These are phyloP conservation scores for Galerucella nymphaeae DNA, from an alignment of 2,888 invertebrate species.

Conservation along the genomic window DNA sequence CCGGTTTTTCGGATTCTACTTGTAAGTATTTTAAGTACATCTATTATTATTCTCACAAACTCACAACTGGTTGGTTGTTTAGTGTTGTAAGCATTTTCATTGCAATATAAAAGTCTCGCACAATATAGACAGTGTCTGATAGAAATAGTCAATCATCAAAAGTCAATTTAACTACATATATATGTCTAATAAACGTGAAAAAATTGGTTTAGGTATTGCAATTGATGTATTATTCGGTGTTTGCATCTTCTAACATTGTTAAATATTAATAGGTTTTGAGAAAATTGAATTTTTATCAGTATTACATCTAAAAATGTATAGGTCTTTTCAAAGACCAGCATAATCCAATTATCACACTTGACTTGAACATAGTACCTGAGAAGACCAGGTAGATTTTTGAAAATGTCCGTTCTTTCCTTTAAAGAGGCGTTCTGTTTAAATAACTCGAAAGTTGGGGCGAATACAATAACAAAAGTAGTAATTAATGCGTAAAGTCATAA, in stretches of 20 bases:
- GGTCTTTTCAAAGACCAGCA: not conserved
- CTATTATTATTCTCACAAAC: not conserved
- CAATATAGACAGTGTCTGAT: no score
- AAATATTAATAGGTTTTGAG: not conserved
- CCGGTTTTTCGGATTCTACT: not conserved
- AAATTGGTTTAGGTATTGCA: no score
- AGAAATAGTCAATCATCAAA: no score
- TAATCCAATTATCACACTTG: conserved; percentile 14
- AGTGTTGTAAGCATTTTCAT: no score
- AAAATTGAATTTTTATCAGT: conserved; percentile 4
- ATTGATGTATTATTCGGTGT: not conserved
- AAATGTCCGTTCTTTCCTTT: not conserved
- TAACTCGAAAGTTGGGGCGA: not conserved
- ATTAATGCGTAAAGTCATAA: not conserved
- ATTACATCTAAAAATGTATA: not conserved
- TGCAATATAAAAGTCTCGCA: no score
- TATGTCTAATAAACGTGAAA: no score
- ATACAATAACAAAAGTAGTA: not conserved
- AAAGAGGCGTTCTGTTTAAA: not conserved
- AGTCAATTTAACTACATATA: no score
- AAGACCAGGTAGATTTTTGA: conserved; percentile 3
- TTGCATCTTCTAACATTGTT: not conserved
- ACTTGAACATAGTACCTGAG: conserved; percentile 8
- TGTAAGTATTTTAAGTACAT: not conserved
- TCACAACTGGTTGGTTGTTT: no score